These are phyloP conservation scores for Diorhabda elongata DNA, from an alignment of 1,140 invertebrate species.

Conservation along the genomic window DNA sequence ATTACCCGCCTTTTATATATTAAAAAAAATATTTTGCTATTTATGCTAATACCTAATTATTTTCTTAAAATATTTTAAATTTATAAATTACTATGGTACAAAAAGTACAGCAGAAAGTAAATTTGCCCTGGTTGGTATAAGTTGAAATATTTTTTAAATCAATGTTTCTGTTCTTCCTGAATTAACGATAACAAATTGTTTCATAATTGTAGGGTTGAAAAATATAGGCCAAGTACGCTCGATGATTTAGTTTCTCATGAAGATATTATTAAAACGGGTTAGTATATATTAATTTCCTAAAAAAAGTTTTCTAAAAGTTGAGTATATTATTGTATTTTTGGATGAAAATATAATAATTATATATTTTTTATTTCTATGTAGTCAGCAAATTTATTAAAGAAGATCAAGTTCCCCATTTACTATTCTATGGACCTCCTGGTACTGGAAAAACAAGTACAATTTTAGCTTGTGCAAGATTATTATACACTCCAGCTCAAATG, in stretches of 20 bases:
- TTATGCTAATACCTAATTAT: background rate
- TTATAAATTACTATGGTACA: constrained; percentile 17
- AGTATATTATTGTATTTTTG: background rate
- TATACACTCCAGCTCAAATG: constrained; percentile 69
- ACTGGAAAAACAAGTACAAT: constrained; percentile 99
- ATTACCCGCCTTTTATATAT: background rate
- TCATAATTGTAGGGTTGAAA: constrained; percentile 82
- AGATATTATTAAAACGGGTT: constrained; percentile 95
- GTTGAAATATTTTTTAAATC: background rate
- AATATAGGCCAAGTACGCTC: constrained; percentile 88
- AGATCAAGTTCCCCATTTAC: constrained; percentile 89
- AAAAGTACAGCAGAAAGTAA: constrained; percentile 23
- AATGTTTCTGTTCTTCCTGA: background rate
- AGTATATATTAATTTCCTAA: background rate
- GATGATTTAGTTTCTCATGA: constrained; percentile 95
- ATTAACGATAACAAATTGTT: background rate
- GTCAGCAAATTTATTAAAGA: constrained; percentile 91
- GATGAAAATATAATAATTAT: background rate
- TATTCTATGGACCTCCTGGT: constrained; percentile 98
- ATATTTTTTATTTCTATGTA: constrained; percentile 49
- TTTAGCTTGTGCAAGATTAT: constrained; percentile 88
- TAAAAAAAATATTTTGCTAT: background rate
- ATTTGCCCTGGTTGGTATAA: constrained; percentile 34
- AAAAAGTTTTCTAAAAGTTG: background rate
- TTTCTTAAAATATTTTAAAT: background rate